A percentile compares a stretch with the other conserved stretches of the same genome.
Conservation (phyloP, 1,140 invertebrate species). For the Myzus persicae region DNA sequence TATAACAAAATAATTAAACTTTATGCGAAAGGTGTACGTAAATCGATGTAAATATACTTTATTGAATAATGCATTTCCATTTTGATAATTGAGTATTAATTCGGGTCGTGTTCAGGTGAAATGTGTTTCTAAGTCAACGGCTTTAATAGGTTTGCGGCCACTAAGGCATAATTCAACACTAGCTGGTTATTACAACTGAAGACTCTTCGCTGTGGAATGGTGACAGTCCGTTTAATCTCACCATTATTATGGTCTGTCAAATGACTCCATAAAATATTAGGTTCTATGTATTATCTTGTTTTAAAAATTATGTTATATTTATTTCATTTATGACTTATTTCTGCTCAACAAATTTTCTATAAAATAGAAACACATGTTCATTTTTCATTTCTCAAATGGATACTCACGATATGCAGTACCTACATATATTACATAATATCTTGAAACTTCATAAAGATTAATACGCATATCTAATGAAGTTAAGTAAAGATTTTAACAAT, state of each 20-base stretch:
- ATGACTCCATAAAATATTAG: neutral
- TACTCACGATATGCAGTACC: neutral
- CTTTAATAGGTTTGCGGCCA: neutral
- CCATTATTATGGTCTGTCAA: neutral
- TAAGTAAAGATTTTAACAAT: neutral
- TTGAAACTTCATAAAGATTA: too few species aligned
- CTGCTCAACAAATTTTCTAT: neutral
- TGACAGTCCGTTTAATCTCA: neutral
- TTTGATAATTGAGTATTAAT: neutral
- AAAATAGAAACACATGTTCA: neutral
- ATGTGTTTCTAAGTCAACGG: neutral
- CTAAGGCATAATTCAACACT: constrained; percentile 10
- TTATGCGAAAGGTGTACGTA: neutral
- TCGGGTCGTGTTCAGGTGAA: neutral
- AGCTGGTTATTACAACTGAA: neutral
- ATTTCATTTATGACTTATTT: too few species aligned
- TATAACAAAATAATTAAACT: neutral
- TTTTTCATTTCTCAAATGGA: neutral
- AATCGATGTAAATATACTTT: neutral
- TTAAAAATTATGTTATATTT: too few species aligned
- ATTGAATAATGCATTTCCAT: neutral
- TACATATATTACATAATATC: neutral
- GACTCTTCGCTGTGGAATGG: neutral
- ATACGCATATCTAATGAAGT: neutral
- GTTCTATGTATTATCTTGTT: neutral